These are phyloP conservation scores for Sylvietta virens DNA, from an alignment of 2,113 vertebrate species.

Conservation along the genomic window DNA sequence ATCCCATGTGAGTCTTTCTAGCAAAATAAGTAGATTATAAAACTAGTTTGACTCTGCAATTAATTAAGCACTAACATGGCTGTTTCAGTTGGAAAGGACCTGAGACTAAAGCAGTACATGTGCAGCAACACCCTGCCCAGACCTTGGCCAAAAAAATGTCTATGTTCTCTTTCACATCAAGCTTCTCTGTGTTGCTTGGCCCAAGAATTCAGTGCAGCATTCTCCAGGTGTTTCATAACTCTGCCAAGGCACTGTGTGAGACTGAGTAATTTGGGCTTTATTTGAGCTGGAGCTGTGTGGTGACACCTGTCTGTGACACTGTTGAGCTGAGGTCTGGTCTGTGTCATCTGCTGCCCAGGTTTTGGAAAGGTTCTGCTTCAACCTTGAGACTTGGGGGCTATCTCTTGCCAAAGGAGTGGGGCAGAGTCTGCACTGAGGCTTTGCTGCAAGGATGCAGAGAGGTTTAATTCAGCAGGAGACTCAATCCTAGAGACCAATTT, in stretches of 20 bases:
- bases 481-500: not conserved
- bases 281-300: not conserved
- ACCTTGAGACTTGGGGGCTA: not conserved
- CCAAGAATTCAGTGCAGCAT: rapidly evolving
- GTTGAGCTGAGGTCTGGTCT: not conserved
- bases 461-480: not conserved
- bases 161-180: not conserved
- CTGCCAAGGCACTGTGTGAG: not conserved
- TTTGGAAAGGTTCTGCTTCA: not conserved
- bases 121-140: not conserved
- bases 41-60: not conserved
- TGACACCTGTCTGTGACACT: not conserved
- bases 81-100: not conserved
- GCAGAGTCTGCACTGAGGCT: not conserved
- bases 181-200: not conserved
- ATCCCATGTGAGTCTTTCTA: not conserved
- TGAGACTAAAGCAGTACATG: not conserved
- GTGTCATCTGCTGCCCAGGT: not conserved
- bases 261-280: not conserved
- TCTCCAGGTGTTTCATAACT: not conserved
- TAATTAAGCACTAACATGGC: not conserved
- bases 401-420: not conserved
- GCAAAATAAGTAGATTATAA: not conserved
- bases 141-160: not conserved
- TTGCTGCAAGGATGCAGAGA: not conserved